phyloP scores from a whole-genome alignment of 1,140 invertebrate species.

The Physella acuta region DNA sequence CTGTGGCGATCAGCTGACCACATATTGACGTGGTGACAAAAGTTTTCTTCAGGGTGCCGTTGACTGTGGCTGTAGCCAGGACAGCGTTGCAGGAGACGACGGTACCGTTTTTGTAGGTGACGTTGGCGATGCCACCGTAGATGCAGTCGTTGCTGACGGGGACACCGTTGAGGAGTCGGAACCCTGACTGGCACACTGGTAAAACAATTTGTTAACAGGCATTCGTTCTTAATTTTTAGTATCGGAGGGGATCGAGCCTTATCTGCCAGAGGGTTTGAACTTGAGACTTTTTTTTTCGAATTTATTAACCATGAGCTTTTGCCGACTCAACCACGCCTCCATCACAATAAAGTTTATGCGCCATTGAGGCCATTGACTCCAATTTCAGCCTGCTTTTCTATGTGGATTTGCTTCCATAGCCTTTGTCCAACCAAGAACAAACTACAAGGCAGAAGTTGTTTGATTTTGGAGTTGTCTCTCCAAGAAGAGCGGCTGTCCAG shows the following conservation, averaged over 20 bases:
- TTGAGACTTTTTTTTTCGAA: too few species aligned
- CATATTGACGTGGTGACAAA: neutral
- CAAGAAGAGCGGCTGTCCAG: neutral
- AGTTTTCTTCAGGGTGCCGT: neutral
- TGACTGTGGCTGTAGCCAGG: neutral
- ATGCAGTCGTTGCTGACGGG: neutral
- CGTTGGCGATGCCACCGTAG: conserved; percentile 6
- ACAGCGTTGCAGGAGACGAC: conserved; percentile 2
- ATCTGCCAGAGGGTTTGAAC: too few species aligned
- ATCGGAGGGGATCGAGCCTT: too few species aligned
- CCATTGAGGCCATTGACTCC: too few species aligned
- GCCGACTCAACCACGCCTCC: too few species aligned
- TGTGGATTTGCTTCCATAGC: too few species aligned
- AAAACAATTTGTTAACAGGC: neutral
- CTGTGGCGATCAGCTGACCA: neutral
- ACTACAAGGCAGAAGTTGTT: neutral
- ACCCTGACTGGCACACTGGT: neutral
- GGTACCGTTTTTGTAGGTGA: neutral
- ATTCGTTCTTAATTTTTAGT: too few species aligned
- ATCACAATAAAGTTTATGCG: too few species aligned
- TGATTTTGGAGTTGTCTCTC: neutral
- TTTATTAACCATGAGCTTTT: too few species aligned
- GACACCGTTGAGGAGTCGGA: neutral
- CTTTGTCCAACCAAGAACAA: neutral
- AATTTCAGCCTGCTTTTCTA: too few species aligned